Conservation (phyloP, 2,888 invertebrate species). For the Ormyrus rosae region DNA sequence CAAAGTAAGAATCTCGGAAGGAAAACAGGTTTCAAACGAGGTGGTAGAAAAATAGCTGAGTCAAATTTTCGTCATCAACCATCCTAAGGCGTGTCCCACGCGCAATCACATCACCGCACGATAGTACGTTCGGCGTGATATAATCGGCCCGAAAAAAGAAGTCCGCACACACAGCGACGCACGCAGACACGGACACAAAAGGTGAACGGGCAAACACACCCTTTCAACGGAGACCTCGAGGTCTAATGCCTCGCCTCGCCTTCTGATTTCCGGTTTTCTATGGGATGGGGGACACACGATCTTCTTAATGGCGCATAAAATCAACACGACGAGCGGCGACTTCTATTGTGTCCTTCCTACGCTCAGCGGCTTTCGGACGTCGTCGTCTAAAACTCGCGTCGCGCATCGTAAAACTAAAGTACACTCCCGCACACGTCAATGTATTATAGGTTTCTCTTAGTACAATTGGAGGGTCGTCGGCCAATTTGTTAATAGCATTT, state of each 20-base stretch:
- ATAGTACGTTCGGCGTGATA: conserved; percentile 20
- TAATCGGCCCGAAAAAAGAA: conserved; percentile 22
- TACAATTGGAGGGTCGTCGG: conserved; percentile 23
- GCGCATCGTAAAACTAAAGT: conserved; percentile 25
- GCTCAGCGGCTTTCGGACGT: neutral
- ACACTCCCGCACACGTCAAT: neutral
- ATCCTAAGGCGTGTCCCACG: conserved; percentile 4
- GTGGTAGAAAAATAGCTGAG: conserved; percentile 28
- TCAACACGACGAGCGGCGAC: conserved; percentile 21
- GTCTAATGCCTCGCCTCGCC: conserved; percentile 62
- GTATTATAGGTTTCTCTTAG: conserved; percentile 35
- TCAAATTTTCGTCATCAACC: conserved; percentile 39
- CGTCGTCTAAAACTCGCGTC: neutral
- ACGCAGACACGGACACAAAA: neutral
- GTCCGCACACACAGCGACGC: no score
- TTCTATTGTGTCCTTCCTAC: neutral
- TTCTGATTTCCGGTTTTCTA: conserved; percentile 67
- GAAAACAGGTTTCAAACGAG: no score
- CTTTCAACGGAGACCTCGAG: conserved; percentile 27
- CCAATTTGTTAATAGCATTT: conserved; percentile 30
- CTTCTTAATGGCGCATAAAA: conserved; percentile 71
- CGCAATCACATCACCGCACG: conserved; percentile 17
- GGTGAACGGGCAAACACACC: conserved; percentile 28
- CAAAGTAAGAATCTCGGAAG: no score
- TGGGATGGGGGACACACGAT: conserved; percentile 64